phyloP scores from a whole-genome alignment of 2,888 invertebrate species.

The Dorcus parallelipipedus region DNA sequence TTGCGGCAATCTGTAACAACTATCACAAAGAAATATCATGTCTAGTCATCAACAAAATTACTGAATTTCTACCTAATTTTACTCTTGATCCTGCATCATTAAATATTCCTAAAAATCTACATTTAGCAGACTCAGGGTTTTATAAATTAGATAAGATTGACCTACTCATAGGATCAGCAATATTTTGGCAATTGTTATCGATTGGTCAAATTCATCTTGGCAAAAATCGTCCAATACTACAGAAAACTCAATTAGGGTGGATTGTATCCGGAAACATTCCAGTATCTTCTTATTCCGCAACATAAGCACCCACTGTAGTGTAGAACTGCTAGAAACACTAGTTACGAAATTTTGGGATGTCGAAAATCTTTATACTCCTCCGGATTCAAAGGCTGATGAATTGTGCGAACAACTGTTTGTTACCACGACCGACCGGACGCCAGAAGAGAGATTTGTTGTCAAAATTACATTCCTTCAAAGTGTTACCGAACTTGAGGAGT shows the following conservation, averaged over 20 bases:
- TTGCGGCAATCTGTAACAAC: not conserved
- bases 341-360: too few relatives aligned
- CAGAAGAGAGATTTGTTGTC: too few relatives aligned
- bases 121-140: conserved; percentile 5
- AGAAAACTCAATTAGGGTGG: conserved; percentile 8
- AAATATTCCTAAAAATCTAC: not conserved
- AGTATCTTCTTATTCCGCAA: not conserved
- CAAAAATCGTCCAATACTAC: not conserved
- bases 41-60: conserved; percentile 3
- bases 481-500: too few relatives aligned
- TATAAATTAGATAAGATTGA: conserved; percentile 1
- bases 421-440: too few relatives aligned
- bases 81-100: not conserved
- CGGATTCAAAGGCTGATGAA: too few relatives aligned
- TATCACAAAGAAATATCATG: not conserved
- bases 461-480: too few relatives aligned
- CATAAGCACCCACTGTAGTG: not conserved
- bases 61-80: not conserved
- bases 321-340: too few relatives aligned
- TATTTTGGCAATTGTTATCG: not conserved
- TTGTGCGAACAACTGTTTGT: too few relatives aligned
- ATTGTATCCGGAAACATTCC: not conserved
- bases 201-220: conserved; percentile 5
- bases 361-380: too few relatives aligned
- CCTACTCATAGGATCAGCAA: not conserved